phyloP scores from a whole-genome alignment of 1,140 invertebrate species.

The Drosophila parabipectinata region DNA sequence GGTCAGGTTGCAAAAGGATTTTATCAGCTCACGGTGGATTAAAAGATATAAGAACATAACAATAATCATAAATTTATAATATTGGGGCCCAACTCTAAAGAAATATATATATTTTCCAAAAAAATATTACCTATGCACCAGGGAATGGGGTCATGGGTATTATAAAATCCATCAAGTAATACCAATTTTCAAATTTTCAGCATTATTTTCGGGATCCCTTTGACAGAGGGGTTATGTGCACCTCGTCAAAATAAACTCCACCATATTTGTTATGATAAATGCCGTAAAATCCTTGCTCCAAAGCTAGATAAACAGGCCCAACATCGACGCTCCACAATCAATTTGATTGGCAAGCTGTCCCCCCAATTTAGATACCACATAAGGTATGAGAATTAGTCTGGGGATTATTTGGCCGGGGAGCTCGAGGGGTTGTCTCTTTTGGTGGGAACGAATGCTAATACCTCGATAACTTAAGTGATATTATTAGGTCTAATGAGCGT shows the following conservation, averaged over 20 bases:
- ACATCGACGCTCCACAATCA: constrained; percentile 55
- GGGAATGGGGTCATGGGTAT: background rate
- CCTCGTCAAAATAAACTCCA: constrained; percentile 18
- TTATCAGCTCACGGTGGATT: background rate
- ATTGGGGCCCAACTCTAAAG: background rate
- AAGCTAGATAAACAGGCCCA: constrained; percentile 31
- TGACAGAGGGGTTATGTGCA: constrained; percentile 13
- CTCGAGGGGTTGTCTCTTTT: background rate
- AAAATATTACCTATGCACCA: background rate
- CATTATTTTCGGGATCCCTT: constrained; percentile 4
- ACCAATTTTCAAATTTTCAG: constrained; percentile 3
- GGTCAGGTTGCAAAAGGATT: constrained; percentile 64
- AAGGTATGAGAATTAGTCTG: constrained; percentile 54
- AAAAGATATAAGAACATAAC: background rate
- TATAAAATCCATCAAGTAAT: background rate
- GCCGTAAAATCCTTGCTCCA: constrained; percentile 23
- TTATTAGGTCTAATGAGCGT: constrained; percentile 13
- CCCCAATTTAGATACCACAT: constrained; percentile 59
- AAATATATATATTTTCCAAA: background rate
- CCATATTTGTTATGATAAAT: constrained; percentile 34
- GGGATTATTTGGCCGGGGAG: constrained; percentile 33
- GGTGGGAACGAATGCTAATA: constrained; percentile 18
- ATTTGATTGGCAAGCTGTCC: constrained; percentile 77
- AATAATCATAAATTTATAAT: background rate
- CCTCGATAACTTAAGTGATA: constrained; percentile 13